Conservation (phyloP, 2,888 invertebrate genomes). For the Yponomeuta sedellus region DNA sequence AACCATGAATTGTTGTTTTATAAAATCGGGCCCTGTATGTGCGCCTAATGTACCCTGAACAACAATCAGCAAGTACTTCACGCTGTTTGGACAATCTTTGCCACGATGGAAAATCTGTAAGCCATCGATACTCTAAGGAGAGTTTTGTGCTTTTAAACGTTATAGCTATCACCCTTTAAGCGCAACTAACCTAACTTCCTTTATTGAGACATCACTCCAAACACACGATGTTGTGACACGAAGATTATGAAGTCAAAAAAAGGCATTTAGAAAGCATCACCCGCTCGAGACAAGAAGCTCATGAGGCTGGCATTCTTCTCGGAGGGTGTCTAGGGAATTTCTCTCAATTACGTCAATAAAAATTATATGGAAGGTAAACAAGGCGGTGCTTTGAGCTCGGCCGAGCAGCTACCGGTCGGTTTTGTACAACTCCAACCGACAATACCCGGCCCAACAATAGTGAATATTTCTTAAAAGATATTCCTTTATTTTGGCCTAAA, state of each 20-base stretch:
- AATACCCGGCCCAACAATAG: slow-evolving; percentile 57
- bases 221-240: not conserved
- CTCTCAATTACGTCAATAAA: slow-evolving; percentile 70
- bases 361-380: slow-evolving; percentile 72
- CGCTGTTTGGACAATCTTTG: too few species aligned
- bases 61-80: too few species aligned
- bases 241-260: not conserved
- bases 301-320: slow-evolving; percentile 37
- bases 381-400: slow-evolving; percentile 48
- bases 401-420: slow-evolving; percentile 67
- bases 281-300: slow-evolving; percentile 23
- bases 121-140: too few species aligned
- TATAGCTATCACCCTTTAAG: too few species aligned
- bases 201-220: too few species aligned
- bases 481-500: slow-evolving; percentile 69
- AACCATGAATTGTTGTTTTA: too few species aligned
- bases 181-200: too few species aligned
- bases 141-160: too few species aligned
- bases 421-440: slow-evolving; percentile 64
- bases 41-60: too few species aligned
- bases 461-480: slow-evolving; percentile 53
- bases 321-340: slow-evolving; percentile 36
- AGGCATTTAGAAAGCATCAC: slow-evolving; percentile 9
- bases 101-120: too few species aligned
- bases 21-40: too few species aligned